These are phyloP conservation scores for Percopsis transmontana DNA, from an alignment of 2,113 vertebrate genomes.

Conservation along the genomic window DNA sequence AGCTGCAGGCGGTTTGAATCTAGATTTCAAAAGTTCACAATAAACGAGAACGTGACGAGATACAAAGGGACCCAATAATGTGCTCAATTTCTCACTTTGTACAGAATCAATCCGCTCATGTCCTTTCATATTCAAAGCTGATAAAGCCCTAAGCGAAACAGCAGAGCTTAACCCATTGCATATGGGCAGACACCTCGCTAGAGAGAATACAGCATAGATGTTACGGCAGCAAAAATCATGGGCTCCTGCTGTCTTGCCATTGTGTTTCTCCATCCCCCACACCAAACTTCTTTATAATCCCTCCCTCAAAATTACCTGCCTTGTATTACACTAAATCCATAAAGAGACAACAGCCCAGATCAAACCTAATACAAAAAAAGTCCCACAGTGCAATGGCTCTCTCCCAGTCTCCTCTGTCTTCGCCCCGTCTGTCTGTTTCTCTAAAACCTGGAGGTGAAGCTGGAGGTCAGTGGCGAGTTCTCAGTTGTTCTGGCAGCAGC, in stretches of 20 bases:
- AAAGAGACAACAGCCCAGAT: constrained; percentile 25
- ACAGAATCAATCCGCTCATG: constrained; percentile 41
- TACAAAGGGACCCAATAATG: constrained; percentile 34
- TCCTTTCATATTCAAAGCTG: constrained; percentile 40
- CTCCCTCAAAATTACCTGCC: constrained; percentile 9
- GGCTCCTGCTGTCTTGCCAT: constrained; percentile 12
- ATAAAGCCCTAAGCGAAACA: constrained; percentile 30
- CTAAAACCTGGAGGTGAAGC: constrained; percentile 44
- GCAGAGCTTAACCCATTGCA: constrained; percentile 37
- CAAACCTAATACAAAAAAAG: constrained; percentile 3
- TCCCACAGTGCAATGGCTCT: constrained; percentile 26
- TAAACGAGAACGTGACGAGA: constrained; percentile 39
- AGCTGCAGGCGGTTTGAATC: constrained; percentile 45
- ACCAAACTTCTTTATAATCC: constrained; percentile 18
- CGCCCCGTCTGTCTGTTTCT: constrained; percentile 40
- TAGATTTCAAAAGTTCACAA: constrained; percentile 39
- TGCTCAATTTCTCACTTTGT: constrained; percentile 29
- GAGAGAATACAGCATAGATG: constrained; percentile 19
- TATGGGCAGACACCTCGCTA: constrained; percentile 18
- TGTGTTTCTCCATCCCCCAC: background rate
- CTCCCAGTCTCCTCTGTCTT: constrained; percentile 37
- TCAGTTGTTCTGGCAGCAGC: constrained; percentile 90
- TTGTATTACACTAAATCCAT: constrained; percentile 5
- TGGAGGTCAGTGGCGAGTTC: constrained; percentile 41
- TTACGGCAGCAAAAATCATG: background rate